Evolutionary conservation across 2,113 vertebrate species (phyloP), one percentile per base, ranked within the genome.

Genomic region (Lophius piscatorius): DNA sequence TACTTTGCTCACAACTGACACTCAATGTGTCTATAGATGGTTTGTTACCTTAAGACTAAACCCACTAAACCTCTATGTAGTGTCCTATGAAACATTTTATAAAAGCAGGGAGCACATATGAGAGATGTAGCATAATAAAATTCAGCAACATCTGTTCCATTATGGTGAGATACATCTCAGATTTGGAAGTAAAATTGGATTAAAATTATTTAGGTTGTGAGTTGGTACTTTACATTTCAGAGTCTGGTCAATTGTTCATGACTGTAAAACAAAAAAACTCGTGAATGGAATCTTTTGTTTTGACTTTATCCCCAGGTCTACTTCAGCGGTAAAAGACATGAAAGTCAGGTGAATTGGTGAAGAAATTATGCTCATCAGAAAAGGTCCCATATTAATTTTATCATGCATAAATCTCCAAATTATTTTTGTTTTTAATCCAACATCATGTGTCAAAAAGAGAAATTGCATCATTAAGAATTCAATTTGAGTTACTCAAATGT

Each of bases 131-230:
- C 52, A 28, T 23, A 54, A 66, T 45, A 33, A 71, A 56, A 51
- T 51, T 14, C 12, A 63, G 10, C 47, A 46, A 49, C 86, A 81
- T 66, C 77, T 82, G 74, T 57, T 70, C 55, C 57, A 63, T 64
- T 80, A 66, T 58, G 44, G 54, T 16, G 63, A 56, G 14, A 5
- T 46, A 45, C 63, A 56, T 41, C 23, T 9, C 12, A 61, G 33
- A 58, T 40, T 36, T 3, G 36, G 34, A 4, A 69, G 18, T 58
- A 64, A 61, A 50, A 31, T 9, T 35, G 40, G 22, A 65, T 38
- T 10, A 21, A 20, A 1, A 61, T 45, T 20, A 72, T 71, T 58
- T 24, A 36, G 23, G 12, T 40, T 63, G 42, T 45, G 34, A 49
- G 26, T 49, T 44, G 28, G 29, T 62, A 44, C 60, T 62, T 73